Conservation (phyloP, 2,113 vertebrate genomes). For the Amphiprion ocellaris region DNA sequence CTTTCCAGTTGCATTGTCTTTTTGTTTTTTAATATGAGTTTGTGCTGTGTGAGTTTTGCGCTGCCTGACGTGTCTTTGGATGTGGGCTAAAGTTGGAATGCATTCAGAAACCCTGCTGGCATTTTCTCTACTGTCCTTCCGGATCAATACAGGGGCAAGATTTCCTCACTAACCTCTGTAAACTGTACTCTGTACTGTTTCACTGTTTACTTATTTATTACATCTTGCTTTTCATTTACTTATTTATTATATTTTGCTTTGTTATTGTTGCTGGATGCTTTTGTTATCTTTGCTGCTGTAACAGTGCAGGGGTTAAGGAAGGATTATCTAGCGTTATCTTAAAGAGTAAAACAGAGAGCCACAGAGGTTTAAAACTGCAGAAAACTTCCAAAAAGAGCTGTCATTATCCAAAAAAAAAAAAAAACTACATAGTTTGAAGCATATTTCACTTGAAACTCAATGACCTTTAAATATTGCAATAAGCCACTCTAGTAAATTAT, state of each 20-base stretch:
- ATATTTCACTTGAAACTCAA: not conserved
- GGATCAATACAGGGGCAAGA: conserved; percentile 16
- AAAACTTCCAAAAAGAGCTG: too few relatives aligned
- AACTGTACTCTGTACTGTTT: not conserved
- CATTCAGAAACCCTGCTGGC: conserved; percentile 12
- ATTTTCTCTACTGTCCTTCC: conserved; percentile 21
- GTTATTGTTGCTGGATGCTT: too few relatives aligned
- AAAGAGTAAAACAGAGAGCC: not conserved
- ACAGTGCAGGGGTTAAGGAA: too few relatives aligned
- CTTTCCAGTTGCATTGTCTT: not conserved
- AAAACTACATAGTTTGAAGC: not conserved
- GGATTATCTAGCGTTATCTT: too few relatives aligned
- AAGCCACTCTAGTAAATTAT: not conserved
- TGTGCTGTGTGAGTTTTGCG: not conserved
- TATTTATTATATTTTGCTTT: too few relatives aligned
- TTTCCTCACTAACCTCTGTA: conserved; percentile 9
- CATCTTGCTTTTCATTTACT: too few relatives aligned
- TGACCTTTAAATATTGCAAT: not conserved
- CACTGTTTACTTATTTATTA: too few relatives aligned
- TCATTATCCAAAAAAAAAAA: not conserved
- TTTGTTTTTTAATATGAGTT: not conserved
- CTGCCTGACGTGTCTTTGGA: not conserved
- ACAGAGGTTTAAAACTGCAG: conserved; percentile 11
- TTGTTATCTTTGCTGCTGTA: too few relatives aligned
- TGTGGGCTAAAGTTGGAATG: conserved; percentile 11